Evolutionary conservation across 1,140 invertebrate species (phyloP), one percentile per base, ranked within the genome.

Genomic region (Lucilia sericata): DNA sequence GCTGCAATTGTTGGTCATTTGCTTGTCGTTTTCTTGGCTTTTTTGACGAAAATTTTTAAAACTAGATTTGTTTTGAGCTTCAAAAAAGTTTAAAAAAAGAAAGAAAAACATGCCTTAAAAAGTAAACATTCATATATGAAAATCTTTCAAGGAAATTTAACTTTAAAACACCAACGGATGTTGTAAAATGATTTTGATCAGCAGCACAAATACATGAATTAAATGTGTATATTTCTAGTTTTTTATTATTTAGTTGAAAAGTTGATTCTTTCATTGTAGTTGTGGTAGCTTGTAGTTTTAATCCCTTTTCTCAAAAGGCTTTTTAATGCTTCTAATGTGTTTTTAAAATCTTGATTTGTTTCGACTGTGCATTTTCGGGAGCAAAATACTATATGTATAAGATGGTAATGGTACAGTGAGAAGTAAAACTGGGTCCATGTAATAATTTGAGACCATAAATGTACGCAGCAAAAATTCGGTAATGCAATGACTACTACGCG

Each of bases 111-210:
- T 21, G 51, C 13, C 5, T 60, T 7, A 60, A n/a, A 17, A n/a
- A 17, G 0, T n/a, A 9, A 70, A 70, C 19, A 70, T 12, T 21
- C 10, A 70, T 70, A 70, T 70, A 70, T 70, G n/a, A 70, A 70
- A 70, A 70, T 70, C 65, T 70, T 70, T 70, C 65, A 21, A 70
- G 21, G 65, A 70, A 70, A 70, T 70, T 70, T 70, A 21, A 70
- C 19, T 12, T 21, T 21, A 70, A 70, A 21, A 25, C 65, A 21
- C 42, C 76, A 80, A 80, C 76, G 76, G 76, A 80, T 21, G 76
- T 80, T 80, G 76, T 80, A 49, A 49, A 80, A 49, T 21, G 76
- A 80, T 80, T 49, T 80, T 30, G 42, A 80, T 80, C 76, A 70
- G 19, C 65, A 30, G 7, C 42, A 21, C 21, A 21, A 70, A 70